Evolutionary conservation across 2,797 vertebrate genomes (phyloP), one percentile per base, ranked within the genome.

Genomic region (Steatocranus sp.): DNA sequence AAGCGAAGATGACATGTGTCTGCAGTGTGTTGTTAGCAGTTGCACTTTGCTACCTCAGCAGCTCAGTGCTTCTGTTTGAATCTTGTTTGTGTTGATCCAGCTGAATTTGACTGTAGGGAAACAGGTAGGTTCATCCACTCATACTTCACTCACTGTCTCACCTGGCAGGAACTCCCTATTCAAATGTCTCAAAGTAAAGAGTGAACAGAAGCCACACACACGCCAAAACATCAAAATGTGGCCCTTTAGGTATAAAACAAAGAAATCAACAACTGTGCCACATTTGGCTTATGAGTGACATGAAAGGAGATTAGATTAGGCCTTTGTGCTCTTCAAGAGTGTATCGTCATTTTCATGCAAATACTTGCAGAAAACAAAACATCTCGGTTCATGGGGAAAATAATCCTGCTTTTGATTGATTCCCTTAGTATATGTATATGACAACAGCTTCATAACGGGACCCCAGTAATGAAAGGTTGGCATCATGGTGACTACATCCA

Each of bases 21-120:
- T 46, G 23, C 23, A 5, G 15, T 18, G 63, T 46, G 15, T 18
- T 70, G 66, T 25, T 17, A 70, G 63, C 10, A 68, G 63, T 25
- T 17, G 63, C 7, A 68, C 63, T 68, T 70, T 25, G 46, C 66
- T 27, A 27, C 4, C 3, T 46, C 23, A 27, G 38, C 66, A 70
- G 23, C 66, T 43, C 63, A 43, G 20, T 27, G 38, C 36, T 46
- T 46, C 23, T 41, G 48, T 41, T 41, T 53, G 20, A 46, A 30
- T 77, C 73, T 49, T 63, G 76, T 80, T 78, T 27, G 25, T 73
- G 41, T 80, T 63, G 49, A 50, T 32, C 43, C 54, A 23, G 36
- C 58, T 53, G 36, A n/a, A 88, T 92, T 91, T 89, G 87, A 85
- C 79, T 91, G 56, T 76, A 88, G 70, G 87, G 46, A 92, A 90